Base-by-base conservation (phyloP, 2,113 vertebrate genomes). In the Campylomormyrus numenius region DNA sequence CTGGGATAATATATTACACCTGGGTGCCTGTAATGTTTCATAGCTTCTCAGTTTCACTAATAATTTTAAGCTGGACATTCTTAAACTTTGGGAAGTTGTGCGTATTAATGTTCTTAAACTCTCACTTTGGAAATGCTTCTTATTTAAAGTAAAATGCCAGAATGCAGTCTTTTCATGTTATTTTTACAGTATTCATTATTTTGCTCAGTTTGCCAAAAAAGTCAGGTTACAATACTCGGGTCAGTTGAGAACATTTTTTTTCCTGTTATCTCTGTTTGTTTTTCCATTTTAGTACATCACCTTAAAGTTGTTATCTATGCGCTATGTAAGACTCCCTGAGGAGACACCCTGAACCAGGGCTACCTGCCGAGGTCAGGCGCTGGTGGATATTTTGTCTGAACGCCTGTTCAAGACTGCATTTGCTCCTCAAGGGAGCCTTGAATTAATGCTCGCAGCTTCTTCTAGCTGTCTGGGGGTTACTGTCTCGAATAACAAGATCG, bases 341-440 rank as follows among this genome's bases (percentile, higher is more conserved):
- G 49, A 74, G 88, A 7, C 70, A 35, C 48, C 6, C 35, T 83
- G 56, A 87, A 70, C 42, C 31, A 83, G 27, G 52, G 53, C 39
- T 88, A 66, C 15, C 88, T 49, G 35, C 84, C 56, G 85, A 88
- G 90, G 58, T 85, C 24, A 88, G 53, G 21, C 46, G 91, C 87
- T 88, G 84, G 85, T 88, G 90, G 89, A 89, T 39, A 90, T 93
- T 89, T 62, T 85, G 86, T 90, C 89, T 91, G 89, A 84, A 49
- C 42, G 46, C 17, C 46, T 56, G 86, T 88, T 92, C 91, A 91
- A 89, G 91, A 88, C 58, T 45, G 19, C 24, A 56, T 88, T 42
- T 89, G 7, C 53, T 88, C 88, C 90, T 90, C 88, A 39, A 27
- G 56, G 88, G 90, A 90, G 39, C 42, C 58, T 56, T 77, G 66